Base-by-base conservation (phyloP, 1,140 invertebrate species). In the Brachionus rotundiformis region DNA sequence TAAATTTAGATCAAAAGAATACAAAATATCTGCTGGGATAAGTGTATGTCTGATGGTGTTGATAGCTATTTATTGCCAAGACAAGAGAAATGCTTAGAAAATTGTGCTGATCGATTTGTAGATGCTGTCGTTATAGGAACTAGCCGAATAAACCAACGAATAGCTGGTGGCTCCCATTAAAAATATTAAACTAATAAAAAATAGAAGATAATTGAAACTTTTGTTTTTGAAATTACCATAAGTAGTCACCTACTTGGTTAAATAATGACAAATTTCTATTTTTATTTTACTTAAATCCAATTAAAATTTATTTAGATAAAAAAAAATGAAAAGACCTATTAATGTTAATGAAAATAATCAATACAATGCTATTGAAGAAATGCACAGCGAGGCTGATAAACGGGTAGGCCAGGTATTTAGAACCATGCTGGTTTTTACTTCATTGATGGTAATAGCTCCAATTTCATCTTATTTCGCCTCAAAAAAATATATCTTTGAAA, bases 21-120 rank as follows among this genome's bases (percentile, higher is more conserved):
- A 31, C 76, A 79, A 79, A 79, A 63, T 33, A 39, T 79, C 16
- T 79, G 76, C 76, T 79, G 76, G 76, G 76, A 79, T 39, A 79
- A 79, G 33, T 79, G 76, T 27, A 79, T 79, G 76, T 10, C 44
- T 11, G 76, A 79, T 36, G 59, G 76, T 19, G 76, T 63, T 7
- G 76, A 79, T 59, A 63, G 76, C 23, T 59, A 63, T 23, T 63
- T 79, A 33, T 29, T 25, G 16, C 31, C 76, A 2, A 31, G 36
- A 36, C 76, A 79, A 63, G 76, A 79, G 19, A 39, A 36, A 59
- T 79, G 76, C 16, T 25, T 79, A 23, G 31, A 54, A 33, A 36
- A 59, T 79, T 79, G 76, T 16, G 47, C 76, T 41, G 76, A 79
- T 63, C 11, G 76, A 1, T 79, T 79, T 59, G 76, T 79, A 31